Base-by-base conservation (phyloP, 2,113 vertebrate genomes). In the Calyptommatus sinebrachiatus region DNA sequence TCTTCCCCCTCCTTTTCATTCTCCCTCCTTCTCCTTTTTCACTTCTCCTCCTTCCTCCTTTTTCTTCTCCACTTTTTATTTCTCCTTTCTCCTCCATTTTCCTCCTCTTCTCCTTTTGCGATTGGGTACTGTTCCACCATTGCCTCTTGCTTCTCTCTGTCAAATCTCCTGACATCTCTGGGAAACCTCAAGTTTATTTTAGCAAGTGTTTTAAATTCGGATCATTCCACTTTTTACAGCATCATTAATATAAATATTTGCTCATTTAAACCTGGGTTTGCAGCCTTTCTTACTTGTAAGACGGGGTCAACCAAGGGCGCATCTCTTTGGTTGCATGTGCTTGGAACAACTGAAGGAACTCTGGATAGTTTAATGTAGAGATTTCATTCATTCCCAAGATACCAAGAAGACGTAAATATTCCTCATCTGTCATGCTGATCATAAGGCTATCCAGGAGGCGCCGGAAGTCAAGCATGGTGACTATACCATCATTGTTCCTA, bases 301-400 rank as follows among this genome's bases (percentile, higher is more conserved):
- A 45, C 6, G 69, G 16, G 1, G 72, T 0, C 0, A 89, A 69
- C 67, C 4, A 50, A 50, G 62, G 67, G 10, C 80, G 70, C 18
- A n/a, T n/a, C 24, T 82, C 82, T 29, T 77, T 77, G n/a, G 21
- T 84, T 85, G 88, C 84, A 5, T 85, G 79, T 8, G 74, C 85
- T 75, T 92, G 89, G 72, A 94, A 80, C 20, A 89, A 28, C 5
- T 8, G 28, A 16, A 78, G 85, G 74, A 96, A 95, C 63, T 95
- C 93, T 16, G 85, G 65, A 28, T 92, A 93, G 60, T 94, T 94
- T 41, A 94, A 78, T 0, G 26, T 90, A 71, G 85, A 82, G 0
- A 81, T 83, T 2, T 89, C 81, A 7, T 88, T 89, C 74, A 95
- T 77, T 78, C 92, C 92, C 3, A 95, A 86, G 1, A 95, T 89